Evolutionary conservation across 2,797 vertebrate genomes (phyloP).

Genomic region (Gymnopithys bicolor): DNA sequence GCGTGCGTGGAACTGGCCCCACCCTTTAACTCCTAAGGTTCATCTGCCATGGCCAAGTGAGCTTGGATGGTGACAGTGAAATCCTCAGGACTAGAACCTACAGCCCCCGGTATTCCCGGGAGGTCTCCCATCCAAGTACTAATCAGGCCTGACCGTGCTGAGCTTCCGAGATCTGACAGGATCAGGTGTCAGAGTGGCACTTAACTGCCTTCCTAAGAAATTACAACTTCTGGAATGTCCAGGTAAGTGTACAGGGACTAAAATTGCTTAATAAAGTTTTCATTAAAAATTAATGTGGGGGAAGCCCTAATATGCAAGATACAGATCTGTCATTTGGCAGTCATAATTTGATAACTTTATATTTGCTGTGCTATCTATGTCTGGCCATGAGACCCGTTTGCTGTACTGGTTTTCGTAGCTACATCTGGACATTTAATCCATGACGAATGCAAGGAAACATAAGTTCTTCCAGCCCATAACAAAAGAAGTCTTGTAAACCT

Average conservation of each 20-base stretch:
- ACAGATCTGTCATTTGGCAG: neutral
- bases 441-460: neutral
- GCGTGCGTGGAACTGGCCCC: too few relatives aligned
- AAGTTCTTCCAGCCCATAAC: neutral
- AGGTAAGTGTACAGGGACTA: fast-evolving
- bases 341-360: neutral
- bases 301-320: neutral
- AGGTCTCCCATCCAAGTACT: too few relatives aligned
- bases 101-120: too few relatives aligned
- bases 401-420: neutral
- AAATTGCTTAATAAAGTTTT: neutral
- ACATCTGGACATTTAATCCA: neutral
- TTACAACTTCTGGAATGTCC: neutral
- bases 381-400: neutral
- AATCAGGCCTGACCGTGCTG: too few relatives aligned
- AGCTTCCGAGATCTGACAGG: too few relatives aligned
- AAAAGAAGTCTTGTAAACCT: neutral
- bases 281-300: neutral
- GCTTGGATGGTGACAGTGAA: too few relatives aligned
- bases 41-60: too few relatives aligned
- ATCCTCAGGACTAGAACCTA: too few relatives aligned
- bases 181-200: too few relatives aligned
- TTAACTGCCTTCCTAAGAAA: neutral
- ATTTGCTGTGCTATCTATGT: neutral
- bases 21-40: too few relatives aligned